Evolutionary conservation across 1,140 invertebrate genomes (phyloP).

Genomic region (Ostrea denselamellosa): DNA sequence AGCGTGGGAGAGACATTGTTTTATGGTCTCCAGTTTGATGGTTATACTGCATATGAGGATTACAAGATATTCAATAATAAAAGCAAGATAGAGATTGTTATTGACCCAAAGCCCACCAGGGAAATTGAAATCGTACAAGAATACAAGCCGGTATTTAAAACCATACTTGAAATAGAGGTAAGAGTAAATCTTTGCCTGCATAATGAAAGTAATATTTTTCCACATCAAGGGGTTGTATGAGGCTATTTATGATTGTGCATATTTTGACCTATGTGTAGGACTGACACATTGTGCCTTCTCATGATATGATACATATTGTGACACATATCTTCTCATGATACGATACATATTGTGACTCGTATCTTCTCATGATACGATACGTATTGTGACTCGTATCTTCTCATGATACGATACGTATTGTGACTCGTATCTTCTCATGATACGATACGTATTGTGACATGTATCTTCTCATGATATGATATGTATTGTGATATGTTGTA

Average conservation of each 20-base stretch:
- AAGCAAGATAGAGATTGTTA: background rate
- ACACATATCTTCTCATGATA: no score
- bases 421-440: no score
- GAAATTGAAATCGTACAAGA: background rate
- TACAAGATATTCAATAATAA: background rate
- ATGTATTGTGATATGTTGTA: no score
- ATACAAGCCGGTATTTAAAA: background rate
- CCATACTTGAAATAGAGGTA: background rate
- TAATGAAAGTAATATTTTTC: background rate
- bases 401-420: no score
- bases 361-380: no score
- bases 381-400: no score
- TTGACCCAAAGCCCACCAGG: background rate
- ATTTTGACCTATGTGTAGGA: background rate
- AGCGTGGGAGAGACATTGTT: background rate
- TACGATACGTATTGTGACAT: background rate
- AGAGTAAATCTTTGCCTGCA: background rate
- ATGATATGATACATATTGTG: no score
- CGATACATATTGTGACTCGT: no score
- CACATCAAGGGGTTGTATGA: background rate
- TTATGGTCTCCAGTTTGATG: background rate
- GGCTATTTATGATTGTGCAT: background rate
- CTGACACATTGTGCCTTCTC: background rate
- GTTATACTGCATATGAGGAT: background rate
- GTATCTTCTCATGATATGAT: background rate